Conservation (phyloP, 2,888 invertebrate genomes). For the Reticulitermes lucifugus region DNA sequence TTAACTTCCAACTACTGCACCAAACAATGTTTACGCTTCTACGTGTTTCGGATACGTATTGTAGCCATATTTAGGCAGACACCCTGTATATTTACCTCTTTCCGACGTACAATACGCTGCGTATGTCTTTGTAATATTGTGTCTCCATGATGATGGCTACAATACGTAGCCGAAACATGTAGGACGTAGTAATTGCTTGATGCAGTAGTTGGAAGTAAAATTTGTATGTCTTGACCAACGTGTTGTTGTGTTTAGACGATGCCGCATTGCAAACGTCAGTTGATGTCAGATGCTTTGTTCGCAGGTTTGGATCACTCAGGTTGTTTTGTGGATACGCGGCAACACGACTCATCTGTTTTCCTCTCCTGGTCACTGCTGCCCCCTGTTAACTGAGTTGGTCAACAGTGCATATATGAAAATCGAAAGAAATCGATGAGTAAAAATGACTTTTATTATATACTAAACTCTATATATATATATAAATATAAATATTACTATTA, state of each 20-base stretch:
- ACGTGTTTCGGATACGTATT: no score
- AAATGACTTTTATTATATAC: conserved; percentile 44
- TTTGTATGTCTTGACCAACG: no score
- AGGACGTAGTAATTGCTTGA: no score
- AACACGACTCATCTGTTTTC: conserved; percentile 50
- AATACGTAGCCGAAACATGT: no score
- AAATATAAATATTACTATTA: conserved; percentile 35
- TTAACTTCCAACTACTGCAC: no score
- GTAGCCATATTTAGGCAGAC: no score
- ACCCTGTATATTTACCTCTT: no score
- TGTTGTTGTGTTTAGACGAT: neutral
- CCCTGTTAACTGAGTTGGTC: conserved; percentile 36
- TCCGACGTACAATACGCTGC: no score
- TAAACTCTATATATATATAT: conserved; percentile 44
- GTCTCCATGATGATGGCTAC: neutral
- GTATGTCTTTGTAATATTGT: no score
- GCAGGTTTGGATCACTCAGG: conserved; percentile 52
- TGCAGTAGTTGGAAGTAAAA: no score
- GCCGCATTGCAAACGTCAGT: no score
- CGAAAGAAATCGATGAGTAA: conserved; percentile 7
- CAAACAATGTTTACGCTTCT: no score
- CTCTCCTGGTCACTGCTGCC: conserved; percentile 44
- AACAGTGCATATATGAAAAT: conserved; percentile 38
- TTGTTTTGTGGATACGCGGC: conserved; percentile 45
- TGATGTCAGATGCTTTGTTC: neutral